phyloP scores from a whole-genome alignment of 2,888 invertebrate genomes.

The Amphiduros pacificus region DNA sequence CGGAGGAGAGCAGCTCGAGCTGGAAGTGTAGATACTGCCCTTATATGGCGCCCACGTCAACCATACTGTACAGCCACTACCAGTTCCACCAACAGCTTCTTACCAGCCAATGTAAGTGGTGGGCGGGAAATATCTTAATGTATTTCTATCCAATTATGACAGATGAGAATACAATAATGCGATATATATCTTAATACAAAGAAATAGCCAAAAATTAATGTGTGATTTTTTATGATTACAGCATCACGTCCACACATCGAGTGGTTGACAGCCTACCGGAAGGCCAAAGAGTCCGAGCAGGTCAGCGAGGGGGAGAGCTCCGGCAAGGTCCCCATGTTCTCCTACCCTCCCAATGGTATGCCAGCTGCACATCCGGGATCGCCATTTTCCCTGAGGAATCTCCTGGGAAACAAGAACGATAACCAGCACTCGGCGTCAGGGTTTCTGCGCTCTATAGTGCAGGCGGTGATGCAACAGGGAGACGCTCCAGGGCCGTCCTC shows the following conservation, averaged over 20 bases:
- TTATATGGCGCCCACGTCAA: slow-evolving; percentile 8
- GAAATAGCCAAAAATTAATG: too few relatives aligned
- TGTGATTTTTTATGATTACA: slow-evolving; percentile 1
- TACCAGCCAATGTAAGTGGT: slow-evolving; percentile 16
- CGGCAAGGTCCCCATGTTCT: background rate
- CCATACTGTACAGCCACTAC: slow-evolving; percentile 20
- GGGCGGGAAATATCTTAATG: too few relatives aligned
- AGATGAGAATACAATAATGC: too few relatives aligned
- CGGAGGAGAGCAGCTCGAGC: too few relatives aligned
- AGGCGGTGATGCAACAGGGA: slow-evolving; percentile 9
- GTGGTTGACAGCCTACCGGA: slow-evolving; percentile 16
- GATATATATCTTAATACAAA: too few relatives aligned
- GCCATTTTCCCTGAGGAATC: background rate
- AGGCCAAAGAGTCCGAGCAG: slow-evolving; percentile 3
- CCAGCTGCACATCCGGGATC: background rate
- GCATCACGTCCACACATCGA: slow-evolving; percentile 17
- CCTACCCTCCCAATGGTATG: slow-evolving; percentile 4
- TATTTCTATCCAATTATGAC: too few relatives aligned
- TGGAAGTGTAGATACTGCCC: slow-evolving; percentile 23
- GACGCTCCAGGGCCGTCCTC: too few relatives aligned
- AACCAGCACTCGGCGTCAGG: slow-evolving; percentile 10
- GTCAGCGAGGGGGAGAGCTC: background rate
- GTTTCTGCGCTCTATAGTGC: slow-evolving; percentile 13
- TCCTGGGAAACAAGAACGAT: background rate
- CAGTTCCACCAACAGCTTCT: slow-evolving; percentile 21